Evolutionary conservation across 2,888 invertebrate genomes (phyloP), one percentile per base, ranked within the genome.

Genomic region (Brachyopa scutellaris): DNA sequence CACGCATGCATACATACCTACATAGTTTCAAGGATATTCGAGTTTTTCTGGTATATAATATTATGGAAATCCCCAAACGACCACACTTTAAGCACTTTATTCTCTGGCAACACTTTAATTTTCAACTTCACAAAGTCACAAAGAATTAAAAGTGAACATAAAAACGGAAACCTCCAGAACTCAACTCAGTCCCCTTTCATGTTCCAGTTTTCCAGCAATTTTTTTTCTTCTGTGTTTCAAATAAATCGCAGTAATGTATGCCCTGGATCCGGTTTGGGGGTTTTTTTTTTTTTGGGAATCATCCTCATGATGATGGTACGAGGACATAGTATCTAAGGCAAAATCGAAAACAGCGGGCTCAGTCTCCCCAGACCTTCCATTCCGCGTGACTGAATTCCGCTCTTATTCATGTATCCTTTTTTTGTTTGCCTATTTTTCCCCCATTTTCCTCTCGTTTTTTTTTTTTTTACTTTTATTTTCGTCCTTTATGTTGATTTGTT

Each of bases 201-300:
- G 67, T 45, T 29, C 40, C 21, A 59, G 57, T 45, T 57, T n/a
- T n/a, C 11, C 1, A 11, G 7, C 38, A 0, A 55, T 42, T 47
- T 11, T 55, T 49, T 53, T 13, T 26, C 3, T 9, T n/a, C n/a
- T n/a, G 45, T 53, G 61, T 55, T 67, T 67, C 57, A 47, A 49
- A 80, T 79, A 74, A 74, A 74, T 79, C 74, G 74, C 74, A 59
- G 74, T 79, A 79, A 79, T 74, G 67, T 79, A 79, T 69, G 67
- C 67, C 79, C 67, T 33, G 49, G 49, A 80, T 69, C 40, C 33
- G 33, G 40, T 51, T 38, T 40, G 47, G 21, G 4, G 23, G 15
- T 26, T 11, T 26, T 13, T 19, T 29, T 49, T 47, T 26, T 17
- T 29, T 21, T 66, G 11, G 19, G 45, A 45, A 59, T 72, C 59